Conservation (phyloP, 2,797 vertebrate species). For the Nyctalus aviator region DNA sequence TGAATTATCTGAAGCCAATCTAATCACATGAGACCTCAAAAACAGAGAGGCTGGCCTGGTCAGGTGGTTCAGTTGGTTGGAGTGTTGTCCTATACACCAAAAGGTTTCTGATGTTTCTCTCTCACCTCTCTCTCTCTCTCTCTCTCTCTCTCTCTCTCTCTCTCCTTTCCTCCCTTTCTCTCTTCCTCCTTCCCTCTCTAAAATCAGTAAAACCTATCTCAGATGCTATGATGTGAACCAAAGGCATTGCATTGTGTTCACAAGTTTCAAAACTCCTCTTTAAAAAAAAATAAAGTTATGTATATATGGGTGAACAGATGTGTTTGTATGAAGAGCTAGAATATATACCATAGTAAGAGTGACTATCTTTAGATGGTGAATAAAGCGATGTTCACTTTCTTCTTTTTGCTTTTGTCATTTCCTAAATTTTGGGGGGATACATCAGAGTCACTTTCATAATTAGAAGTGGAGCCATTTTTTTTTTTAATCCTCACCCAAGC, state of each 20-base stretch:
- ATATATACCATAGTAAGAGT: neutral
- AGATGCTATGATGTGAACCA: neutral
- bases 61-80: neutral
- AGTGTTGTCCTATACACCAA: neutral
- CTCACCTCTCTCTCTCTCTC: no score
- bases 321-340: neutral
- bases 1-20: neutral
- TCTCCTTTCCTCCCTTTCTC: no score
- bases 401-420: neutral
- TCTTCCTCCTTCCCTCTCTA: no score
- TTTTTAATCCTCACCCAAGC: no score
- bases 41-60: neutral
- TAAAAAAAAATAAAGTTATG: neutral
- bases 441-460: neutral
- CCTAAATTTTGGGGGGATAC: neutral
- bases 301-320: neutral
- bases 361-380: neutral
- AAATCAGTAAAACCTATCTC: no score
- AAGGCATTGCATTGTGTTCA: neutral
- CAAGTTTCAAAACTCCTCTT: neutral
- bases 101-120: no score
- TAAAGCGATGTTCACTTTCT: constrained; percentile 14
- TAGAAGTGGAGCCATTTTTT: neutral
- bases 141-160: no score
- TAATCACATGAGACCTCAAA: neutral